Conservation (phyloP, 2,113 vertebrate species). For the Lasiurus borealis region DNA sequence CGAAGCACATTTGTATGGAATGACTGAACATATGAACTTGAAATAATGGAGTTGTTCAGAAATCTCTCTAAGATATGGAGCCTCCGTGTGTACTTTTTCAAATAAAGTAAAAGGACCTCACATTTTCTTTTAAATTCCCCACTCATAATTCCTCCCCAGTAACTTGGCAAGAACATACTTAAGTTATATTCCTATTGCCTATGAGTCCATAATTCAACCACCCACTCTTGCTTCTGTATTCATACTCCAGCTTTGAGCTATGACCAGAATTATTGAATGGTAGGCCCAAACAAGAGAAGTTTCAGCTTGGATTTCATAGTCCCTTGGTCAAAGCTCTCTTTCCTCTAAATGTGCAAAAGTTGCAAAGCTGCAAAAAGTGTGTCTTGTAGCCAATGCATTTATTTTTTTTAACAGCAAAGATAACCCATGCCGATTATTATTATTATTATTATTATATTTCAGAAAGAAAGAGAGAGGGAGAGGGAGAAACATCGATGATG, state of each 20-base stretch:
- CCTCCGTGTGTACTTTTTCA: background rate
- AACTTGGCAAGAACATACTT: conserved; percentile 52
- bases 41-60: conserved; percentile 25
- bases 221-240: background rate
- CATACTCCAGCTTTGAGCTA: background rate
- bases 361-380: conserved; percentile 64
- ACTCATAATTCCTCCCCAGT: conserved; percentile 33
- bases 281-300: conserved; percentile 50
- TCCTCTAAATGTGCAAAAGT: conserved; percentile 38
- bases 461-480: too few species aligned
- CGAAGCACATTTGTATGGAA: conserved; percentile 2
- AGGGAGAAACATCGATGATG: too few species aligned
- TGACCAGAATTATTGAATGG: conserved; percentile 41
- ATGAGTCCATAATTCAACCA: conserved; percentile 50
- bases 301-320: conserved; percentile 46
- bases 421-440: background rate
- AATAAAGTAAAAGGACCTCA: conserved; percentile 45
- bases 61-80: background rate
- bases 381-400: background rate
- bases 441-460: too few species aligned
- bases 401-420: conserved; percentile 50
- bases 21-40: conserved; percentile 24
- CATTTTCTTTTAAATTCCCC: conserved; percentile 49
- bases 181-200: conserved; percentile 37
- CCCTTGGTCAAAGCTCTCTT: conserved; percentile 53